A percentile compares a stretch with the other conserved stretches of the same genome.
Conservation (phyloP, 2,888 invertebrate genomes). For the Muschampia plurimacula region DNA sequence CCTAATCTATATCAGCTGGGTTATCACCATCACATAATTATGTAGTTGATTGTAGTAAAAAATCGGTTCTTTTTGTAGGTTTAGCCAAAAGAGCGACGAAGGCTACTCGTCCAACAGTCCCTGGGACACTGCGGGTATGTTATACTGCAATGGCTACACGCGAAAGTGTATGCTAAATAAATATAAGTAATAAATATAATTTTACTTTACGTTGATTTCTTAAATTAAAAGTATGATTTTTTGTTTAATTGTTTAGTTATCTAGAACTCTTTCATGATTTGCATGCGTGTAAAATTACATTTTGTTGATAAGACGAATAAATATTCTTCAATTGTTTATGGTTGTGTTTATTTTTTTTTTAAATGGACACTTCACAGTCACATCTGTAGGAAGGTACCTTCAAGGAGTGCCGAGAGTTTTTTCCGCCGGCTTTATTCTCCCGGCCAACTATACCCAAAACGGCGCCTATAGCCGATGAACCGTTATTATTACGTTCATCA, state of each 20-base stretch:
- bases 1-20: no score
- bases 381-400: no score
- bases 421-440: no score
- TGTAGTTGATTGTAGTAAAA: neutral
- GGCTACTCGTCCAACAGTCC: constrained; percentile 62
- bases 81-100: constrained; percentile 54
- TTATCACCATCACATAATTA: no score
- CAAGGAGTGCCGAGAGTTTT: no score
- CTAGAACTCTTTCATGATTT: constrained; percentile 42
- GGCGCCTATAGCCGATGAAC: no score
- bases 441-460: no score
- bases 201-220: constrained; percentile 48
- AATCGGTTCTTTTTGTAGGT: constrained; percentile 14
- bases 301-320: constrained; percentile 25
- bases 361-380: no score
- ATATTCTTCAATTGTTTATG: constrained; percentile 26
- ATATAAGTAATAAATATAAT: constrained; percentile 42
- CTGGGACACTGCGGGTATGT: constrained; percentile 48
- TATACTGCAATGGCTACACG: constrained; percentile 62
- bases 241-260: constrained; percentile 10
- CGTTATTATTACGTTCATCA: no score
- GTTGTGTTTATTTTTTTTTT: neutral
- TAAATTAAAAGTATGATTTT: constrained; percentile 21
- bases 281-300: neutral
- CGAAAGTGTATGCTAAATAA: constrained; percentile 60